Conservation (phyloP, 2,113 vertebrate genomes). For the Capreolus pygargus region DNA sequence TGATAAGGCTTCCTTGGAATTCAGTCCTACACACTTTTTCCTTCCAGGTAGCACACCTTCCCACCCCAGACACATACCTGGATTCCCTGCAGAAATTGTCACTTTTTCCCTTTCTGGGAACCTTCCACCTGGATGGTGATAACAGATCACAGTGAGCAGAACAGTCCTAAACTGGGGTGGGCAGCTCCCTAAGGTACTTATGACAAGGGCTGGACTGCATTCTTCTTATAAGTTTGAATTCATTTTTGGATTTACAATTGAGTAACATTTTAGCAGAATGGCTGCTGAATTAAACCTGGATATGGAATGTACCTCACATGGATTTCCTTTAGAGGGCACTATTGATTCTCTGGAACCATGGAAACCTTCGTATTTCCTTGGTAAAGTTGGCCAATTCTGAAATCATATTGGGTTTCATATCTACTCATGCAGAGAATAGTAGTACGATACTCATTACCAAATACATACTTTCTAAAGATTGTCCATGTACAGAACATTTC, state of each 20-base stretch:
- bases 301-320: constrained; percentile 30
- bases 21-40: background rate
- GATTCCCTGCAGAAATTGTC: background rate
- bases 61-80: background rate
- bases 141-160: background rate
- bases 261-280: background rate
- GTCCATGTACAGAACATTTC: background rate
- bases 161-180: background rate
- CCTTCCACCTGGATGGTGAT: background rate
- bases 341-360: constrained; percentile 71
- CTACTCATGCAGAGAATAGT: constrained; percentile 4
- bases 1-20: background rate
- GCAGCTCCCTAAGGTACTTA: background rate
- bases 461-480: background rate
- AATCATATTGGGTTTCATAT: constrained; percentile 41
- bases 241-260: background rate
- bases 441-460: background rate
- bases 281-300: constrained; percentile 23
- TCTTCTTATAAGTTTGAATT: constrained; percentile 14
- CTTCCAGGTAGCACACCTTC: background rate
- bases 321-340: constrained; percentile 85
- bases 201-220: background rate
- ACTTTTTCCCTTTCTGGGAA: background rate
- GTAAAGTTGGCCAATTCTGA: constrained; percentile 42
- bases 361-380: background rate